These are phyloP conservation scores for Chrysotoxum bicinctum DNA, from an alignment of 2,888 invertebrate species.

Conservation along the genomic window DNA sequence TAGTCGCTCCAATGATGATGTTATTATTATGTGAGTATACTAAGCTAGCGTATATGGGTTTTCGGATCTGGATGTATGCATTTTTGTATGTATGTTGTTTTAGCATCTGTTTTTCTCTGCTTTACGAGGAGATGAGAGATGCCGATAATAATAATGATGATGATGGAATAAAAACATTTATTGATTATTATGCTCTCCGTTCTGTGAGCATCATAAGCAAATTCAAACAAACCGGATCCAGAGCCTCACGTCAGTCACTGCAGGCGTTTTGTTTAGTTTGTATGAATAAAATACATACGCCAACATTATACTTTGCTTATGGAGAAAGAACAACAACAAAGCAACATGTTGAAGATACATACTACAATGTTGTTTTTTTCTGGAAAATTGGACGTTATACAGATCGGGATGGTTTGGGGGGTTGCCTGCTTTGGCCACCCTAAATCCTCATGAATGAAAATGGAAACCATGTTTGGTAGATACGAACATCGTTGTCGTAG, in stretches of 20 bases:
- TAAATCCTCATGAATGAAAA: slow-evolving; percentile 49
- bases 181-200: slow-evolving; percentile 63
- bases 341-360: neutral
- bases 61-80: neutral
- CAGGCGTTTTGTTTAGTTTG: slow-evolving; percentile 12
- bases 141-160: slow-evolving; percentile 52
- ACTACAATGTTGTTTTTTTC: neutral
- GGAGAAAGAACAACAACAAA: slow-evolving; percentile 4
- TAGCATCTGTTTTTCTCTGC: slow-evolving; percentile 43
- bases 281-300: neutral
- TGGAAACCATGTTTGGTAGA: slow-evolving; percentile 54
- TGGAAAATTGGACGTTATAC: neutral
- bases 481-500: slow-evolving; percentile 23
- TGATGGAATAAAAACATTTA: slow-evolving; percentile 69
- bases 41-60: neutral
- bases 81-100: slow-evolving; percentile 14
- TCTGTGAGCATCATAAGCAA: slow-evolving; percentile 39
- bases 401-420: neutral
- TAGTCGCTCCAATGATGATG: slow-evolving; percentile 67
- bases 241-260: slow-evolving; percentile 2
- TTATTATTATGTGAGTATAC: slow-evolving; percentile 52
- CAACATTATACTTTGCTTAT: neutral
- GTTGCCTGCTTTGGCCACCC: slow-evolving; percentile 20
- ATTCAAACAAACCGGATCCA: slow-evolving; percentile 47
- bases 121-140: slow-evolving; percentile 23